phyloP scores from a whole-genome alignment of 2,113 vertebrate species.

The Phyllostomus discolor region DNA sequence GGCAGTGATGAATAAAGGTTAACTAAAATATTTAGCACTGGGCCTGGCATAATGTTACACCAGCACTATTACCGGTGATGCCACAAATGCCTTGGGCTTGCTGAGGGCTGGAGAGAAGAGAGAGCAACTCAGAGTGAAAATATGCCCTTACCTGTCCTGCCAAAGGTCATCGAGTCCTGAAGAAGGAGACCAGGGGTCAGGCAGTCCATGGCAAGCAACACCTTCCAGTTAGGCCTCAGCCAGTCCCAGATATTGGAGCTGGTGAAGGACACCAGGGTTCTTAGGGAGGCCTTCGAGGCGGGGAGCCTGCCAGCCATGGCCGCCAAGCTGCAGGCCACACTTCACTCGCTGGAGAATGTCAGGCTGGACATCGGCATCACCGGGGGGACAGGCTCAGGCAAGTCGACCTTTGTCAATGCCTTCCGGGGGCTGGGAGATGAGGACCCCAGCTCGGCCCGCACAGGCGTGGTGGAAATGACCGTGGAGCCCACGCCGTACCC shows the following conservation, averaged over 20 bases:
- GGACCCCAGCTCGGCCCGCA: slow-evolving; percentile 49
- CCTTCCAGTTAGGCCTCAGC: background rate
- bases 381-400: background rate
- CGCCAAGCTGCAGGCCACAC: slow-evolving; percentile 37
- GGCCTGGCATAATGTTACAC: no score
- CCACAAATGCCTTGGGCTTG: background rate
- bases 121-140: background rate
- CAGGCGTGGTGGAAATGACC: slow-evolving; percentile 58
- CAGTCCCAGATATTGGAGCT: background rate
- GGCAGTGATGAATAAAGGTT: background rate
- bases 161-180: background rate
- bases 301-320: slow-evolving; percentile 42
- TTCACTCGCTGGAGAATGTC: slow-evolving; percentile 34
- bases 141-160: background rate
- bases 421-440: slow-evolving; percentile 46
- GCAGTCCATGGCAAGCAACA: background rate
- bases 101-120: background rate
- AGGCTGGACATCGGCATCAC: slow-evolving; percentile 41
- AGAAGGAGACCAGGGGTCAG: background rate
- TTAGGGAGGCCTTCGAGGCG: slow-evolving; percentile 16
- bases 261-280: background rate
- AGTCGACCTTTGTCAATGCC: slow-evolving; percentile 70
- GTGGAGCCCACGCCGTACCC: slow-evolving; percentile 18
- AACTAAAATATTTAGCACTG: background rate
- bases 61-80: background rate